Percentiles rank a stretch among this genome's conserved stretches.
These are phyloP conservation scores for Hippolais icterina DNA, from an alignment of 2,113 vertebrate species.

Conservation along the genomic window DNA sequence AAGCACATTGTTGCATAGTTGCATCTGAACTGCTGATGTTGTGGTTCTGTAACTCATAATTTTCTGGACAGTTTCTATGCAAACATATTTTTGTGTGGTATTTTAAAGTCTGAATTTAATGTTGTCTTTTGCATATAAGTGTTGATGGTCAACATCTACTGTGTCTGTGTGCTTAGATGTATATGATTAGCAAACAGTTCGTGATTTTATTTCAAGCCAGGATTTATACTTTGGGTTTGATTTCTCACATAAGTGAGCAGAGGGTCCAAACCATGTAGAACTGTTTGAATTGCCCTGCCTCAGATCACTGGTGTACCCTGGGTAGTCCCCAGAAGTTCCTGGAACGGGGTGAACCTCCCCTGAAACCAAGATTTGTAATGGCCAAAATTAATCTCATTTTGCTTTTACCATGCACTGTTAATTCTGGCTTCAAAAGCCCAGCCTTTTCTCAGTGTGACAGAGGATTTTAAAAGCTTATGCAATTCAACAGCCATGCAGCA, in stretches of 20 bases:
- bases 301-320: neutral
- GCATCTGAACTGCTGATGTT: neutral
- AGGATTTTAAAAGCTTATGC: neutral
- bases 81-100: neutral
- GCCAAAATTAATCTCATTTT: neutral
- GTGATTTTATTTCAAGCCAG: neutral
- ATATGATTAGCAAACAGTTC: neutral
- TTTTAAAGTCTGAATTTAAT: neutral
- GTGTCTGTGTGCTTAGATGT: neutral
- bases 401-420: neutral
- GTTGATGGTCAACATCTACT: neutral
- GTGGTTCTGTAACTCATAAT: neutral
- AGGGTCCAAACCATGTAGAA: neutral
- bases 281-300: neutral
- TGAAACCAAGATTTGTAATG: neutral
- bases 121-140: neutral
- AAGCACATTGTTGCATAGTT: neutral
- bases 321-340: neutral
- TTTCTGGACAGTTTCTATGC: neutral
- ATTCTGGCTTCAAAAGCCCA: neutral
- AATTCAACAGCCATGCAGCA: neutral
- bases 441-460: neutral
- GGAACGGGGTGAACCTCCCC: neutral
- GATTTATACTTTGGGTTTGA: neutral
- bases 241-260: neutral